Conservation (phyloP, 1,140 invertebrate species). For the Mizuhopecten yessoensis region DNA sequence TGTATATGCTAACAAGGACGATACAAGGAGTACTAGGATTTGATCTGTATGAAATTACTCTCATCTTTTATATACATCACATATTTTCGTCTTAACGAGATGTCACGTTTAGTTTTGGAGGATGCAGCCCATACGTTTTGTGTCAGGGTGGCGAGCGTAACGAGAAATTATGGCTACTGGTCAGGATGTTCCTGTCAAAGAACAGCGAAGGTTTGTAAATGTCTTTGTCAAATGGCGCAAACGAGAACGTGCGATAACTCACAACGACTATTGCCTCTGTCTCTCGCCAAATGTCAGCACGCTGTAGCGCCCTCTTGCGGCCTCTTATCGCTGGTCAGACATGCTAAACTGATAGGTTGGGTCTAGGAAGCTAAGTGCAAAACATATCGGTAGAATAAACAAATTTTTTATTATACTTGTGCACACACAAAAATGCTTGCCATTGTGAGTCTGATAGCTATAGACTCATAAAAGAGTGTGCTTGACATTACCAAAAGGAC, state of each 20-base stretch:
- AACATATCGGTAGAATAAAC: neutral
- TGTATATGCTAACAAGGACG: neutral
- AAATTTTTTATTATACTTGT: neutral
- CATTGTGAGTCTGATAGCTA: neutral
- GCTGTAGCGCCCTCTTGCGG: neutral
- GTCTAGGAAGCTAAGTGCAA: slow-evolving; percentile 20
- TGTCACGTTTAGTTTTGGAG: neutral
- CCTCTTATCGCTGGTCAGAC: neutral
- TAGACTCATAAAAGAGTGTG: neutral
- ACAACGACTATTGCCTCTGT: neutral
- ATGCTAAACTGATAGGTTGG: neutral
- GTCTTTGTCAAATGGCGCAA: neutral
- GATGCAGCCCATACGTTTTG: neutral
- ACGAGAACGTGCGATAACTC: neutral
- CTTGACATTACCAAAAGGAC: neutral
- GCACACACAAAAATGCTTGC: neutral
- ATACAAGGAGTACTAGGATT: neutral
- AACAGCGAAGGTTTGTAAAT: neutral
- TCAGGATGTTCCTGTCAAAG: neutral
- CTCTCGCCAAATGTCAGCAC: neutral
- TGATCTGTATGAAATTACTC: neutral
- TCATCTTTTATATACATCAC: neutral
- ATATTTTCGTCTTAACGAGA: slow-evolving; percentile 4
- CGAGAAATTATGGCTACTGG: neutral
- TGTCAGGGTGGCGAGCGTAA: neutral